These are phyloP conservation scores for Gnathonemus echidnorhynchus DNA, from an alignment of 2,113 vertebrate genomes.

Conservation along the genomic window DNA sequence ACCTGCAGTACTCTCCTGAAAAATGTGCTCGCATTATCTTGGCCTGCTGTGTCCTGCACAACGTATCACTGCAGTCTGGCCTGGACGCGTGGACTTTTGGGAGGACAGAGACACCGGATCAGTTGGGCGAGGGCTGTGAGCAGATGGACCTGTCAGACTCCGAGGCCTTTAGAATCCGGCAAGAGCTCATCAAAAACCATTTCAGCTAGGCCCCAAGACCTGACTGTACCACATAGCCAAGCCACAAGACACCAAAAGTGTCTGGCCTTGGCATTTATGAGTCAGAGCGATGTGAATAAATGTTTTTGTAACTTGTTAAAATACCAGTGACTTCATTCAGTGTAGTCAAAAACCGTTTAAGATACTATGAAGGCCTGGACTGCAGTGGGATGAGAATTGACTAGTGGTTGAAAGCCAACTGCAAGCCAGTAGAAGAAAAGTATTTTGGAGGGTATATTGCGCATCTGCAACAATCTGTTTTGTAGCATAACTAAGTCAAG, in stretches of 20 bases:
- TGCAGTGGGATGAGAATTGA: not conserved
- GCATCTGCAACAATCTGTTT: not conserved
- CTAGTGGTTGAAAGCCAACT: not conserved
- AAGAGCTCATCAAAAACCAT: slow-evolving; percentile 76
- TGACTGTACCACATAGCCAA: not conserved
- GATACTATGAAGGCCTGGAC: not conserved
- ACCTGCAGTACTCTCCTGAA: slow-evolving; percentile 88
- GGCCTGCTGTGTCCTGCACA: slow-evolving; percentile 93
- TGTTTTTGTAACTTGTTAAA: not conserved
- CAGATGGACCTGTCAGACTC: slow-evolving; percentile 74
- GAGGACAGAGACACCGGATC: slow-evolving; percentile 62
- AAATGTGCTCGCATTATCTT: slow-evolving; percentile 86
- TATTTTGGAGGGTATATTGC: not conserved
- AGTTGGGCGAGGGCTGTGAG: slow-evolving; percentile 65
- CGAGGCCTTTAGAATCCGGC: slow-evolving; percentile 70
- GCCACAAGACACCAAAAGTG: not conserved
- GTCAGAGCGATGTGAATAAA: not conserved
- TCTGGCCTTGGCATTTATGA: not conserved
- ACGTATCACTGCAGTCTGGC: slow-evolving; percentile 82
- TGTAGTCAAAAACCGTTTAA: not conserved
- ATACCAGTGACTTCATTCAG: not conserved
- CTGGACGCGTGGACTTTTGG: slow-evolving; percentile 81
- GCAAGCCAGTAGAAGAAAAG: not conserved
- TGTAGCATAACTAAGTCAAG: not conserved
- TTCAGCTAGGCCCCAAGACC: slow-evolving; percentile 61